Evolutionary conservation across 2,797 vertebrate species (phyloP), one percentile per base, ranked within the genome.

Genomic region (Orestias chungarensis): DNA sequence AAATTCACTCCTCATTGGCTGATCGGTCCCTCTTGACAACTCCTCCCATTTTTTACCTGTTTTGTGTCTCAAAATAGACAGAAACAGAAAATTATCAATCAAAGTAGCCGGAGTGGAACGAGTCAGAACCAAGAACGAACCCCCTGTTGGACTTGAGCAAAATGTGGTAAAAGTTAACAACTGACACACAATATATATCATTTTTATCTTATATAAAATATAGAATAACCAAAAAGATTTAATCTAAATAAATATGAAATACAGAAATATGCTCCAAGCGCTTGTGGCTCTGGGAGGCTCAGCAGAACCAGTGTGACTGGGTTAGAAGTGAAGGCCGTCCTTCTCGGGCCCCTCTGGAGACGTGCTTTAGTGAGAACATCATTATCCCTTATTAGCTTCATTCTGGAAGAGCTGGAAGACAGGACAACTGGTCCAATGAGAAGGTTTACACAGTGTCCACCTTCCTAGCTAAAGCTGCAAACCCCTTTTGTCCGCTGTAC

Each of bases 381-480:
- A 76, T 91, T 88, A 91, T 72, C 55, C 72, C 79, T 67, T 57
- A 84, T 90, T 88, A 85, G 67, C 79, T 69, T 90, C 80, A 86
- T 44, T 64, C 62, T 64, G 8, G 67, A 71, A 50, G 49, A 38
- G 59, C 74, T 29, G 46, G 70, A 17, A 12, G 35, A 83, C 70
- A 67, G 46, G 4, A 1, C 27, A 65, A 43, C 74, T 72, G 68
- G 52, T 55, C 55, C 17, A 49, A 52, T n/a, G 50, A 25, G 44
- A 44, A 64, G 66, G 12, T 66, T 74, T 33, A 40, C 18, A 68
- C 70, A 59, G 68, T 64, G 14, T 47, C 67, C 59, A 75, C n/a
- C 69, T 69, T n/a, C 20, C n/a, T 27, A 52, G 2, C 50, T 67
- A 15, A 18, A n/a, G n/a, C n/a, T n/a, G n/a, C n/a, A n/a, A 66